Base-by-base conservation (phyloP, 1,140 invertebrate species). In the Wasmannia auropunctata region DNA sequence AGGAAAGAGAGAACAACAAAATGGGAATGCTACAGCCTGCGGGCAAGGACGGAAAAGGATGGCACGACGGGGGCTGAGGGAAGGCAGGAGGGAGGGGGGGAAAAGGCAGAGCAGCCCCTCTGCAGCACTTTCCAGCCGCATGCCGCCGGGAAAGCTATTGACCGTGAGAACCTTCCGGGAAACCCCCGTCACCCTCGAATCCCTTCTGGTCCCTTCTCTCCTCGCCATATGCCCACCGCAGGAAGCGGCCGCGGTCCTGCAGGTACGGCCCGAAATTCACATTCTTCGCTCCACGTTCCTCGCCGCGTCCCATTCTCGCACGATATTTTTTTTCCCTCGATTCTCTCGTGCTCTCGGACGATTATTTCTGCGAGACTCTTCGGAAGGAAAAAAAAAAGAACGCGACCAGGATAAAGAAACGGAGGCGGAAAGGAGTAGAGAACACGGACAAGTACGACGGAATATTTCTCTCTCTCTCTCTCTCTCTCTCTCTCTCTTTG, bases 101-200 rank as follows among this genome's bases (percentile, higher is more conserved):
- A 16, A 72, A 76, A 62, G 86, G 81, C 69, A 58, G 28, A 81
- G 81, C 69, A 58, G 28, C 58, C 90, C 87, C 79, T 90, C 37
- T 85, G 77, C n/a, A 86, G 83, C 83, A 69, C 81, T 86, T 87
- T 89, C 76, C 60, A 83, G 74, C 49, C 86, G 81, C 81, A 46
- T 76, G 77, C 79, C 77, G 65, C 87, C 92, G 85, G 93, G 91
- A 94, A 93, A 95, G 93, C 92, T 94, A 93, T 95, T 93, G 94
- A 94, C 94, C 95, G 95, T 95, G 95, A 94, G 95, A 95, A 95
- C 93, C 89, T 94, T 95, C 93, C 93, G 92, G 93, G 94, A 94
- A 95, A 80, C 62, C 91, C 56, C 56, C n/a, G 60, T 22, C 5
- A 65, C 62, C 60, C 25, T 62, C 31, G 76, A 51, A 49, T 79